phyloP scores from a whole-genome alignment of 2,113 vertebrate species.

The Clupea harengus region DNA sequence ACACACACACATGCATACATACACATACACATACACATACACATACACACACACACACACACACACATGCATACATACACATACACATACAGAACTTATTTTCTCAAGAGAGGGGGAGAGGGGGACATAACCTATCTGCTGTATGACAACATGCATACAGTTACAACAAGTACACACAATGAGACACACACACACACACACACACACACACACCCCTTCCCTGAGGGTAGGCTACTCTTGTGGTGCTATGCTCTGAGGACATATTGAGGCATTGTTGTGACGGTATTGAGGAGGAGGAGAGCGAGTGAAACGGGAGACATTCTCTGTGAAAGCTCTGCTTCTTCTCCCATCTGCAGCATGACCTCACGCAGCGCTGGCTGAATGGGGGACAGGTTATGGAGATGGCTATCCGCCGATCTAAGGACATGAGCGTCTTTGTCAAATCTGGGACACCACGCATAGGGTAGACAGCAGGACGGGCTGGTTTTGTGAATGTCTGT shows the following conservation, averaged over 20 bases:
- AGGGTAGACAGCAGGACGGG: background rate
- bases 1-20: background rate
- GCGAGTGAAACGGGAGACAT: conserved; percentile 18
- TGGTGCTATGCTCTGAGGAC: background rate
- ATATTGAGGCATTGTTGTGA: background rate
- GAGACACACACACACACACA: conserved; percentile 30
- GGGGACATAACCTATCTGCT: no score
- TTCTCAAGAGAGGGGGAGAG: no score
- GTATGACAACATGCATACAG: conserved; percentile 1
- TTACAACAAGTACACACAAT: conserved; percentile 38
- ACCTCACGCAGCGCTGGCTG: background rate
- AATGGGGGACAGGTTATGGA: background rate
- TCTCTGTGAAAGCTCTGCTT: background rate
- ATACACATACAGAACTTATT: background rate
- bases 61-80: conserved; percentile 23
- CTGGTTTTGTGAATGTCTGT: background rate
- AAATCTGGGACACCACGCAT: background rate
- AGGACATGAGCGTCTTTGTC: conserved; percentile 13
- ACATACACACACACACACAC: conserved; percentile 1
- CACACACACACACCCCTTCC: background rate
- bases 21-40: conserved; percentile 34
- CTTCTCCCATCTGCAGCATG: background rate
- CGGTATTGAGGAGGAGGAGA: conserved; percentile 4
- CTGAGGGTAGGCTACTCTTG: background rate
- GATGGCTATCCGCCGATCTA: background rate